These are phyloP conservation scores for Papilio aristodemus DNA, from an alignment of 1,140 invertebrate genomes.

Conservation along the genomic window DNA sequence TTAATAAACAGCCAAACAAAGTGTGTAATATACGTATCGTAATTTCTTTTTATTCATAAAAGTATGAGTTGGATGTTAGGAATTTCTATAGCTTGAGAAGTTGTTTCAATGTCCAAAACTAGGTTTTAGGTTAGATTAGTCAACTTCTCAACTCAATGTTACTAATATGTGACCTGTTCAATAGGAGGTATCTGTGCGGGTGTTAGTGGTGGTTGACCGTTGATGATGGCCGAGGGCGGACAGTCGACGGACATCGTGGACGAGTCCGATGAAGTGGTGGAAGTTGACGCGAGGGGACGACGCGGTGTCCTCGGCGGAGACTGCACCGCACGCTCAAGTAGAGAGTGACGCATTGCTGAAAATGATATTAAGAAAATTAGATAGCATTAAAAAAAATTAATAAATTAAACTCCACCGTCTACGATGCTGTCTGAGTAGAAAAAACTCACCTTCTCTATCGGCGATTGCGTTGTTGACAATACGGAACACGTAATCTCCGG, in stretches of 20 bases:
- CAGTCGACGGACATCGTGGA: constrained; percentile 78
- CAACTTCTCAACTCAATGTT: too few relatives aligned
- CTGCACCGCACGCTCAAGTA: constrained; percentile 67
- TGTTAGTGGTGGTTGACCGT: constrained; percentile 52
- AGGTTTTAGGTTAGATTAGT: too few relatives aligned
- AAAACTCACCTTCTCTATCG: constrained; percentile 83
- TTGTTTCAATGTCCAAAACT: too few relatives aligned
- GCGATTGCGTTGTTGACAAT: constrained; percentile 89
- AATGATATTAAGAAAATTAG: not conserved
- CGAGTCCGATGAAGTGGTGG: constrained; percentile 77
- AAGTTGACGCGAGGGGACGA: constrained; percentile 72
- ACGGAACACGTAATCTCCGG: constrained; percentile 93
- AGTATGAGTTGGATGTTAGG: too few relatives aligned
- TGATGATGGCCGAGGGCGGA: constrained; percentile 57
- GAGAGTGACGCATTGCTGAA: constrained; percentile 73
- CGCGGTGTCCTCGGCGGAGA: constrained; percentile 75
- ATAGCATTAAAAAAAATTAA: not conserved
- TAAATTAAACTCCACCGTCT: too few relatives aligned
- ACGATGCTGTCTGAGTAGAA: too few relatives aligned
- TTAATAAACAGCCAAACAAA: not conserved
- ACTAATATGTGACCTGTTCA: constrained; percentile 54
- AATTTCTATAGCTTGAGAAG: too few relatives aligned
- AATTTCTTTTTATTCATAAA: too few relatives aligned
- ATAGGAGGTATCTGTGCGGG: constrained; percentile 53
- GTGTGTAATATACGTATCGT: too few relatives aligned